phyloP scores from a whole-genome alignment of 2,113 vertebrate genomes.

The Lathamus discolor region DNA sequence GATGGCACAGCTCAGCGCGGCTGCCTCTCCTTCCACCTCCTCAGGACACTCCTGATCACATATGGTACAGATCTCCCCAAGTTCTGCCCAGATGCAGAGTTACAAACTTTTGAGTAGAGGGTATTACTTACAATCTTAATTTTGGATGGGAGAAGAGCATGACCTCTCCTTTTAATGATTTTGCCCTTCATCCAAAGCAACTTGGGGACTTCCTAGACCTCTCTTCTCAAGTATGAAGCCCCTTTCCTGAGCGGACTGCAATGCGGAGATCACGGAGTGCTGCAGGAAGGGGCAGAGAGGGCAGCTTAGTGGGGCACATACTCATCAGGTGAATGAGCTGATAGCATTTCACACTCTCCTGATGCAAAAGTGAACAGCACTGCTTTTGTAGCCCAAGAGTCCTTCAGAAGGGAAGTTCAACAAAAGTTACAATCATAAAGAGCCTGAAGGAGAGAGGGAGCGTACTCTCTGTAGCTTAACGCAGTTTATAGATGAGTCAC shows the following conservation, averaged over 20 bases:
- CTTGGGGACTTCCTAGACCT: accelerated
- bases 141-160: neutral
- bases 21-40: neutral
- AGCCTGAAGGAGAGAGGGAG: neutral
- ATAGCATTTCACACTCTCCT: neutral
- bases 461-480: neutral
- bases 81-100: neutral
- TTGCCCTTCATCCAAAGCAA: neutral
- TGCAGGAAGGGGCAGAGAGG: neutral
- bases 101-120: neutral
- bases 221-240: accelerated
- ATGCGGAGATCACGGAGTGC: neutral
- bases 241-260: neutral
- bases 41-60: accelerated
- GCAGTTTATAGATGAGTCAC: neutral
- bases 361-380: neutral
- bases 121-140: neutral
- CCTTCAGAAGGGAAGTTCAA: neutral
- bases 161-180: neutral
- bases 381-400: neutral
- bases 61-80: neutral
- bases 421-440: neutral
- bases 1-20: accelerated
- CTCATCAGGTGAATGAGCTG: neutral
- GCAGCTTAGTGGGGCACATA: neutral